These are phyloP conservation scores for Chionomys nivalis DNA, from an alignment of 2,113 vertebrate genomes.

Conservation along the genomic window DNA sequence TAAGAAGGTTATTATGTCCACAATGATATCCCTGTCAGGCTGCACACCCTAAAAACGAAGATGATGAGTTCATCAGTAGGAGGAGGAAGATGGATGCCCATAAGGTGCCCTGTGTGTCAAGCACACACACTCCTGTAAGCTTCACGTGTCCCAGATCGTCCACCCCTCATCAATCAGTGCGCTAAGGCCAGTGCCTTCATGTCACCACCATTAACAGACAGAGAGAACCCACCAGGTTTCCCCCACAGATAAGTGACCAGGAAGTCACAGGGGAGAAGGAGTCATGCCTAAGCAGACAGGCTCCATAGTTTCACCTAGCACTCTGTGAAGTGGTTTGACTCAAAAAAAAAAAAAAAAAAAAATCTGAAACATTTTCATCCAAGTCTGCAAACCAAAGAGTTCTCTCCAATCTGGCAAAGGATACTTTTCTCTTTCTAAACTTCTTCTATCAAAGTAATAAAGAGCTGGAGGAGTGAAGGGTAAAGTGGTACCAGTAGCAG, in stretches of 20 bases:
- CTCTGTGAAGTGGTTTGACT: neutral
- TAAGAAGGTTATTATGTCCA: constrained; percentile 88
- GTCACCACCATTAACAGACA: neutral
- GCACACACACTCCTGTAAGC: neutral
- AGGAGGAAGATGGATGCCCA: neutral
- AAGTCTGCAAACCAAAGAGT: neutral
- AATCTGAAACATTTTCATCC: neutral
- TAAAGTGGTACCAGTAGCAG: neutral
- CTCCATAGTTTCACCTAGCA: neutral
- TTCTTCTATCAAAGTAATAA: neutral
- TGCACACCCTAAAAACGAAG: constrained; percentile 84
- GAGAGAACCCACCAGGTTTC: neutral
- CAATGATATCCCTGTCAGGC: constrained; percentile 90
- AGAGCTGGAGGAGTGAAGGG: neutral
- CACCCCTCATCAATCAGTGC: neutral
- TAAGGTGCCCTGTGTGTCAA: neutral
- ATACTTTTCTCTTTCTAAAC: constrained; percentile 35
- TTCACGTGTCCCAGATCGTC: neutral
- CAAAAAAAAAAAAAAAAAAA: neutral
- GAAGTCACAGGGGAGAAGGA: neutral
- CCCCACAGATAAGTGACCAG: neutral
- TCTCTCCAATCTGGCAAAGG: neutral
- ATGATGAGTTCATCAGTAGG: neutral
- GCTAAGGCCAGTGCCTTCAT: neutral
- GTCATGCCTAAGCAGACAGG: neutral